Evolutionary conservation across 1,140 invertebrate genomes (phyloP).

Genomic region (Lethrus apterus): DNA sequence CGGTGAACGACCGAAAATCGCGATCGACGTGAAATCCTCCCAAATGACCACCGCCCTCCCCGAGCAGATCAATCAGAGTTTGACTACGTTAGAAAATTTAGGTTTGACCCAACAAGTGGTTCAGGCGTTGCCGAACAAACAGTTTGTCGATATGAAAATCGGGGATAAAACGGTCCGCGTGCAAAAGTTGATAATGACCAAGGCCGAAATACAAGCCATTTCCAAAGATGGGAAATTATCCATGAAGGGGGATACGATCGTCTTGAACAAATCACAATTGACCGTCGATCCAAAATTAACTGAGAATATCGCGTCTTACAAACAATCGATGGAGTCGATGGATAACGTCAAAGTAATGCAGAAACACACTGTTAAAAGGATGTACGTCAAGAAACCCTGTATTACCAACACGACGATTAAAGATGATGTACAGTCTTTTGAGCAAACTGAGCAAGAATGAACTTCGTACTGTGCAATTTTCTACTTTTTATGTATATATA

Average conservation of each 20-base stretch:
- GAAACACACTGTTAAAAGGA: conserved; percentile 18
- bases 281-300: neutral
- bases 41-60: conserved; percentile 16
- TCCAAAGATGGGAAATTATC: conserved; percentile 50
- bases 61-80: conserved; percentile 26
- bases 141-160: conserved; percentile 47
- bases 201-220: conserved; percentile 52
- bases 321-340: conserved; percentile 17
- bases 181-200: conserved; percentile 53
- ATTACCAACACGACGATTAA: no score
- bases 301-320: conserved; percentile 1
- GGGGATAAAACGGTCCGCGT: conserved; percentile 51
- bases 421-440: no score
- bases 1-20: conserved; percentile 18
- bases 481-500: no score
- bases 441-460: no score
- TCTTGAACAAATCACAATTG: conserved; percentile 23
- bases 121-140: conserved; percentile 28
- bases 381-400: conserved; percentile 14
- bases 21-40: conserved; percentile 4
- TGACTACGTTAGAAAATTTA: conserved; percentile 18
- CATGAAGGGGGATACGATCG: conserved; percentile 43
- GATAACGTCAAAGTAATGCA: conserved; percentile 1
- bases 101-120: conserved; percentile 21
- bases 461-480: no score